Percentiles rank a stretch among this genome's conserved stretches.
phyloP scores from a whole-genome alignment of 2,888 invertebrate genomes.

The Himalopsyche japonica region DNA sequence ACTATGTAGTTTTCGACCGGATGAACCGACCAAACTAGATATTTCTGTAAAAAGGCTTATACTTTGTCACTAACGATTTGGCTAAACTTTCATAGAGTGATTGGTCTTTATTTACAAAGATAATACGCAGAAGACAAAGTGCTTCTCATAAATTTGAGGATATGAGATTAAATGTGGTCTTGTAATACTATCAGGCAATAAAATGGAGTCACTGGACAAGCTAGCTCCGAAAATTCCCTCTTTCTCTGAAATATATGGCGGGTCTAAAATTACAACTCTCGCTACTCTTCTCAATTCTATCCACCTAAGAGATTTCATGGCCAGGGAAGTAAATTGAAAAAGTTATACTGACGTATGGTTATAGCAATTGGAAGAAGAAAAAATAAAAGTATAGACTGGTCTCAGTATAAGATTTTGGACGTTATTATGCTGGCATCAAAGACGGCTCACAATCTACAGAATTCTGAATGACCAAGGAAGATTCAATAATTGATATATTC shows the following conservation, averaged over 20 bases:
- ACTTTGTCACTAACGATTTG: constrained; percentile 36
- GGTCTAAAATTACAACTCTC: constrained; percentile 4
- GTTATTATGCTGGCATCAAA: too few relatives aligned
- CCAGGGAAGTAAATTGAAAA: too few relatives aligned
- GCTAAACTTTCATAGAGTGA: constrained; percentile 33
- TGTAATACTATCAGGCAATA: neutral
- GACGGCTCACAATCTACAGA: too few relatives aligned
- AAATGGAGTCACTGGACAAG: neutral
- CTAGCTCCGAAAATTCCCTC: neutral
- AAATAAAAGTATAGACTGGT: too few relatives aligned
- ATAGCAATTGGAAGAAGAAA: too few relatives aligned
- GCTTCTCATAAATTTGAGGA: constrained; percentile 19
- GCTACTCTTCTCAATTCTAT: neutral
- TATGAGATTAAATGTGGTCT: constrained; percentile 9
- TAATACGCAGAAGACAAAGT: constrained; percentile 2
- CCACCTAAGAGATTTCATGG: neutral
- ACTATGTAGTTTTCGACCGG: neutral
- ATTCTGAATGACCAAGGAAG: too few relatives aligned
- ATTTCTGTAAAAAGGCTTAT: constrained; percentile 4
- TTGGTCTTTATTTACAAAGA: constrained; percentile 34
- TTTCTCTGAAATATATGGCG: neutral
- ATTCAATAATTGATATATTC: too few relatives aligned
- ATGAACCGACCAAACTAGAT: neutral
- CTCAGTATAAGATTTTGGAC: too few relatives aligned
- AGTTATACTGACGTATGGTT: too few relatives aligned